Evolutionary conservation across 2,888 invertebrate genomes (phyloP), one percentile per base, ranked within the genome.

Genomic region (Exephanes ischioxanthus): DNA sequence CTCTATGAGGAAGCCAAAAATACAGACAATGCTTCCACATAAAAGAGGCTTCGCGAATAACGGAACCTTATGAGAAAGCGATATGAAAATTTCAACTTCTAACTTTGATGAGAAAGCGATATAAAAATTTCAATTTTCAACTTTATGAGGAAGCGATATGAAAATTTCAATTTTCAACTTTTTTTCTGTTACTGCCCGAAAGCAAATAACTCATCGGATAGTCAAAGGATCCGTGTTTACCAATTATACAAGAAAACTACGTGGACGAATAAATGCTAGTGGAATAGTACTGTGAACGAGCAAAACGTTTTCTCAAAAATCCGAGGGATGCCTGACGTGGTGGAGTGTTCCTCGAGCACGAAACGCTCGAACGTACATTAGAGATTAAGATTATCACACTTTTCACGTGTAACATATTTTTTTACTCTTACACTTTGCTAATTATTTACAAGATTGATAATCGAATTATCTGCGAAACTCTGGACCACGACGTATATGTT

Each of bases 331-430:
- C n/a, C 19, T 16, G 33, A 33, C 51, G 75, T 48, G 63, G 63
- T 30, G 22, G 14, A 75, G 51, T 16, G 66, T 66, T 19, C 41
- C 72, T 53, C 76, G 41, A 53, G 66, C 45, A 67, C 30, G 63
- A 70, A 81, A 82, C 41, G 16, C 78, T 81, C 80, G 80, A 45
- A 89, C 89, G 85, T 91, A 92, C 91, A 92, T 90, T 89, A 51
- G 90, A 91, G 88, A 91, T 91, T 92, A 89, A 90, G 91, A 91
- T 92, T 92, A 92, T 92, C 92, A 93, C 92, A 92, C 91, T 91
- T 91, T 90, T 91, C 90, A 92, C 91, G 88, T 91, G 91, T 92
- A 89, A 87, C 86, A 87, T 83, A 82, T 78, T 78, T 81, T 80
- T 76, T 79, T 86, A 73, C 82, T 87, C 84, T 83, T 87, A 86